Evolutionary conservation across 1,140 invertebrate species (phyloP).

Genomic region (Dendrolimus punctatus): DNA sequence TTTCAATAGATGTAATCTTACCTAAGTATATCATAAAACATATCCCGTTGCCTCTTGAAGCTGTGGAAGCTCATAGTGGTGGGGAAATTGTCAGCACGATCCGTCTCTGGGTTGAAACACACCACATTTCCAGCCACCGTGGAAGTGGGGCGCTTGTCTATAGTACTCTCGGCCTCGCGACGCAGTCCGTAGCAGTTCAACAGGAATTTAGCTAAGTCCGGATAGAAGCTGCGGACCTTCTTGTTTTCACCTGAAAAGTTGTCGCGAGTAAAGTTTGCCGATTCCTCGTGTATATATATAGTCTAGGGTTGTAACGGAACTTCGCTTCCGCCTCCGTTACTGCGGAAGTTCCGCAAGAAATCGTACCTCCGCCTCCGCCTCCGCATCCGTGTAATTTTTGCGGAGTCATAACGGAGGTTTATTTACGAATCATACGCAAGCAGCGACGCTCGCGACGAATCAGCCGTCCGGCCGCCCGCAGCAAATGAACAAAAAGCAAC

Average conservation of each 20-base stretch:
- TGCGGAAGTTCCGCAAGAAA: no score
- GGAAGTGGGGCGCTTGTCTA: no score
- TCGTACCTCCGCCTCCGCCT: no score
- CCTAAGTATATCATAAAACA: slow-evolving; percentile 84
- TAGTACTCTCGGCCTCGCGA: slow-evolving; percentile 35
- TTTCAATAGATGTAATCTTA: slow-evolving; percentile 17
- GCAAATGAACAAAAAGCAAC: no score
- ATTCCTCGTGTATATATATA: no score
- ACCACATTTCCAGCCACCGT: slow-evolving; percentile 41
- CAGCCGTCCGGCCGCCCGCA: no score
- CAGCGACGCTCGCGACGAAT: no score
- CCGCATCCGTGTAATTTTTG: no score
- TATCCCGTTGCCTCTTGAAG: slow-evolving; percentile 88
- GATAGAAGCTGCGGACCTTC: slow-evolving; percentile 48
- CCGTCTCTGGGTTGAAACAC: slow-evolving; percentile 78
- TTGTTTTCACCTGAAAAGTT: slow-evolving; percentile 40
- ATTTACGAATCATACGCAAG: no score
- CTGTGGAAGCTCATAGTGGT: slow-evolving; percentile 80
- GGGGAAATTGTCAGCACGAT: slow-evolving; percentile 87
- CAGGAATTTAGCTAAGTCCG: slow-evolving; percentile 56
- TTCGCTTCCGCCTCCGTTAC: no score
- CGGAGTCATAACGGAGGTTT: no score
- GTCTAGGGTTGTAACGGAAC: no score
- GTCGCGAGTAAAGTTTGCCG: not conserved
- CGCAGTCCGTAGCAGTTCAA: slow-evolving; percentile 50